These are phyloP conservation scores for Siniperca knerii DNA, from an alignment of 2,113 vertebrate species.

Conservation along the genomic window DNA sequence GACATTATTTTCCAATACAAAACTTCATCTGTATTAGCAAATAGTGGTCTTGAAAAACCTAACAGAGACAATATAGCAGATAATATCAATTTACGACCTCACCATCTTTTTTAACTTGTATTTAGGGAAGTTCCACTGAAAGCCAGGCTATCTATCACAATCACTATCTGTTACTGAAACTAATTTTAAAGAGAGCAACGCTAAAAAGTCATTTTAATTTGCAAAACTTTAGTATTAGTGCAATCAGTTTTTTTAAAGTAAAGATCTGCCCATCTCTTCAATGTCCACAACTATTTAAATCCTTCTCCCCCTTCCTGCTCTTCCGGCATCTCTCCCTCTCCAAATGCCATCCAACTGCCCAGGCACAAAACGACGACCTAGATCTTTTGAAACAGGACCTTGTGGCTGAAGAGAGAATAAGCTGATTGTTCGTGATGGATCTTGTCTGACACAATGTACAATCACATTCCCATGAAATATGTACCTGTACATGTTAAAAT, in stretches of 20 bases:
- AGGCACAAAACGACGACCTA: slow-evolving; percentile 51
- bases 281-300: not conserved
- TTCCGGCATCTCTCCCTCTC: slow-evolving; percentile 19
- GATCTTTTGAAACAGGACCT: slow-evolving; percentile 45
- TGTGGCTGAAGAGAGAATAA: slow-evolving; percentile 1
- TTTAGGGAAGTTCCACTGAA: not conserved
- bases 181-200: not conserved
- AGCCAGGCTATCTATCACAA: not conserved
- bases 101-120: not conserved
- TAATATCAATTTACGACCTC: not conserved
- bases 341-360: slow-evolving; percentile 46
- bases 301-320: not conserved
- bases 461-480: not conserved
- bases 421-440: not conserved
- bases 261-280: not conserved
- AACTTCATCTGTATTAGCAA: not conserved
- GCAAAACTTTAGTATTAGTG: not conserved
- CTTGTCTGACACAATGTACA: not conserved
- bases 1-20: not conserved
- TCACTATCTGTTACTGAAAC: not conserved
- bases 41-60: not conserved
- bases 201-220: not conserved
- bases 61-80: not conserved
- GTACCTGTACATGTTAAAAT: not conserved
- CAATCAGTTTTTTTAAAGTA: not conserved